Percentiles rank a stretch among this genome's conserved stretches.
These are phyloP conservation scores for Butastur rufipennis DNA, from an alignment of 2,113 vertebrate genomes.

Conservation along the genomic window DNA sequence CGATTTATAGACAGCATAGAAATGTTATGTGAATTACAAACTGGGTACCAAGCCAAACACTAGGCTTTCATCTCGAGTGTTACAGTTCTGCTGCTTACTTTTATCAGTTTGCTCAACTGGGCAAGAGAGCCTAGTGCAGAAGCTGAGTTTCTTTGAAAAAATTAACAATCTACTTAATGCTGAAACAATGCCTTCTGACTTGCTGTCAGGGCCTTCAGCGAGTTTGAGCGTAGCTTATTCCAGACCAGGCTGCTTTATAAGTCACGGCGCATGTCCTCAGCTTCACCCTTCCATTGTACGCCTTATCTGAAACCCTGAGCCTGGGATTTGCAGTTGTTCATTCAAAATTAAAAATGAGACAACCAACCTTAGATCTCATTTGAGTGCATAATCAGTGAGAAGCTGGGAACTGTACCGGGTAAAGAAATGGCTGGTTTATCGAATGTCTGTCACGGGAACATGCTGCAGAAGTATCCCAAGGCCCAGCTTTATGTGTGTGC, in stretches of 20 bases:
- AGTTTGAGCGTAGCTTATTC: neutral
- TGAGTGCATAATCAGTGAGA: neutral
- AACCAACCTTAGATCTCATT: neutral
- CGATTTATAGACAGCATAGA: neutral
- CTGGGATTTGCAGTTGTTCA: neutral
- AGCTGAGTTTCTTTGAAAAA: neutral
- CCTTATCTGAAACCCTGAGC: neutral
- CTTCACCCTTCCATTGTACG: neutral
- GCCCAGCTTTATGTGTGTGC: neutral
- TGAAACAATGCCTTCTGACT: neutral
- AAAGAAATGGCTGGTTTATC: neutral
- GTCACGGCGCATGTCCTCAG: neutral
- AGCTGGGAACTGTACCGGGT: neutral
- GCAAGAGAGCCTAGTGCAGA: neutral
- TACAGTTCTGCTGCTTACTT: neutral
- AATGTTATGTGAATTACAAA: neutral
- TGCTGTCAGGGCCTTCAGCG: neutral
- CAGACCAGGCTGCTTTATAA: neutral
- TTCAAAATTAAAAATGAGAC: neutral
- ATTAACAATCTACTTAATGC: neutral
- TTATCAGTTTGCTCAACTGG: neutral
- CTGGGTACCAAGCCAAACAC: neutral
- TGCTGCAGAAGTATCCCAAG: neutral
- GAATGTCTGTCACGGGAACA: neutral
- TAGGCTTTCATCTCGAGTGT: neutral